Percentiles rank a stretch among this genome's conserved stretches.
phyloP scores from a whole-genome alignment of 1,140 invertebrate genomes.

The Odontomachus brunneus region DNA sequence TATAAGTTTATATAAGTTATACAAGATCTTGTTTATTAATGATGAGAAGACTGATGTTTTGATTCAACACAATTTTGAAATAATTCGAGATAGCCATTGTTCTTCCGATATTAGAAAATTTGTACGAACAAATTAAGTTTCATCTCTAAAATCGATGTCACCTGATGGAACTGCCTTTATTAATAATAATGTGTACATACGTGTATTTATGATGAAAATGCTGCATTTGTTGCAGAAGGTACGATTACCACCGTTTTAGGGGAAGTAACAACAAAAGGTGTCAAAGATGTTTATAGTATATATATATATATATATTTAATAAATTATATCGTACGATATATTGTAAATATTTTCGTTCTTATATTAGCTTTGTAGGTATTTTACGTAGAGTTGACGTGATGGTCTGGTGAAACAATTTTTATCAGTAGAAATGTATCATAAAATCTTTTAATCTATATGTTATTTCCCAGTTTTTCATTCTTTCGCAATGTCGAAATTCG shows the following conservation, averaged over 20 bases:
- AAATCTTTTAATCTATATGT: no score
- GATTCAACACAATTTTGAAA: constrained; percentile 2
- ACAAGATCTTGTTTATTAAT: constrained; percentile 36
- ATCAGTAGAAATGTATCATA: no score
- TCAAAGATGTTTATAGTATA: constrained; percentile 69
- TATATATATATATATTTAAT: constrained; percentile 51
- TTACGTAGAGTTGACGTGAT: no score
- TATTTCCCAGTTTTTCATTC: no score
- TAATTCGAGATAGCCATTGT: neutral
- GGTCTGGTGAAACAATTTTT: no score
- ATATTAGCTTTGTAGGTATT: constrained; percentile 42
- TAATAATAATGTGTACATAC: constrained; percentile 64
- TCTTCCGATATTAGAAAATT: neutral
- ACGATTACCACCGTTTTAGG: constrained; percentile 29
- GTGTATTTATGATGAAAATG: constrained; percentile 69
- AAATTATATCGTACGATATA: constrained; percentile 26
- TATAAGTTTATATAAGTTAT: constrained; percentile 11
- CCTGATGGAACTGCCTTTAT: constrained; percentile 33
- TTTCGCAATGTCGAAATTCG: no score
- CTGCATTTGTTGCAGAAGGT: constrained; percentile 51
- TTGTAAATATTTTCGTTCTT: constrained; percentile 43
- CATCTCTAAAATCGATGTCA: constrained; percentile 10
- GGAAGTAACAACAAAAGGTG: constrained; percentile 40
- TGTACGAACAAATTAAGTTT: constrained; percentile 1
- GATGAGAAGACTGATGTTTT: constrained; percentile 13